Evolutionary conservation across 1,140 invertebrate genomes (phyloP).

Genomic region (Tetramorium alpestre): DNA sequence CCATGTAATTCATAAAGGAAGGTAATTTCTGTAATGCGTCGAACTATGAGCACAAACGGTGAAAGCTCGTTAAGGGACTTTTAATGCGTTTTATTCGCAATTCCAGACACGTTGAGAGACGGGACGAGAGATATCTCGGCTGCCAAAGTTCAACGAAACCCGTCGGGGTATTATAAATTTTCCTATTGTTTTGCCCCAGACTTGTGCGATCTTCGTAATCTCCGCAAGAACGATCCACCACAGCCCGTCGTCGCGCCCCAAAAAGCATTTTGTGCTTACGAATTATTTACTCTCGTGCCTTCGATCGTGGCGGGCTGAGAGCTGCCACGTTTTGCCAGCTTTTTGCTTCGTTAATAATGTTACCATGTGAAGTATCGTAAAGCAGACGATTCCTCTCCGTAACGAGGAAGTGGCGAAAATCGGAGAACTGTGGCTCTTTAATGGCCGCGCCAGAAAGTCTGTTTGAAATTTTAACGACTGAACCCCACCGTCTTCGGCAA

Average conservation of each 20-base stretch:
- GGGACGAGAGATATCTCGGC: conserved; percentile 1
- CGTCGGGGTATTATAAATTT: conserved; percentile 42
- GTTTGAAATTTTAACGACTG: conserved; percentile 28
- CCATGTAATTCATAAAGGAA: not conserved
- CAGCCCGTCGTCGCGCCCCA: conserved; percentile 6
- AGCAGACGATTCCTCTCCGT: conserved; percentile 25
- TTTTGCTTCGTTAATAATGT: conserved; percentile 52
- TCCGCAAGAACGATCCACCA: conserved; percentile 36
- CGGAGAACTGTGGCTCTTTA: not conserved
- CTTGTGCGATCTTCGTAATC: conserved; percentile 51
- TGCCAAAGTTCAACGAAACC: conserved; percentile 41
- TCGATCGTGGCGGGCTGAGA: conserved; percentile 27
- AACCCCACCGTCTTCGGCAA: not conserved
- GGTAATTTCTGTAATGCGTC: conserved; percentile 20
- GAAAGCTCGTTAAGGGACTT: conserved; percentile 27
- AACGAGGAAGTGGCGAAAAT: conserved; percentile 30
- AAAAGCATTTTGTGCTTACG: conserved; percentile 46
- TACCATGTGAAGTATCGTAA: conserved; percentile 34
- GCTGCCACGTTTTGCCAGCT: conserved; percentile 16
- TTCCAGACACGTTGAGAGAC: conserved; percentile 44
- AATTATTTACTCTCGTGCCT: conserved; percentile 41
- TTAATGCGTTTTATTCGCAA: conserved; percentile 44
- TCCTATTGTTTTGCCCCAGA: conserved; percentile 46
- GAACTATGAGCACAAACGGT: not conserved
- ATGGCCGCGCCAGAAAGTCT: conserved; percentile 8